These are phyloP conservation scores for Tetragnatha montana DNA, from an alignment of 2,888 invertebrate genomes.

Conservation along the genomic window DNA sequence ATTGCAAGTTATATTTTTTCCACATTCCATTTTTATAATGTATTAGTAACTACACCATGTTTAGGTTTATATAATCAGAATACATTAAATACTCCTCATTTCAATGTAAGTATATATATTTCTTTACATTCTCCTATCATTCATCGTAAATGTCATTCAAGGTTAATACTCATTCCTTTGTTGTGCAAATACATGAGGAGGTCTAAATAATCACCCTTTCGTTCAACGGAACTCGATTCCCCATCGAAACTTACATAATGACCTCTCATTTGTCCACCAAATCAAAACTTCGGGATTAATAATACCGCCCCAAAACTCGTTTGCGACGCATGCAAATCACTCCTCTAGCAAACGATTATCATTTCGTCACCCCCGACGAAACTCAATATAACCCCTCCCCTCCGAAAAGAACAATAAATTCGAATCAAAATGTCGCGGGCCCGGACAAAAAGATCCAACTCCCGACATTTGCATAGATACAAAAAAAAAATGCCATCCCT, in stretches of 20 bases:
- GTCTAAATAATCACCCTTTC: not conserved
- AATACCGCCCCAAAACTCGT: not conserved
- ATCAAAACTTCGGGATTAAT: not conserved
- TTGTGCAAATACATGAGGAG: no score
- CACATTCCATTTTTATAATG: no score
- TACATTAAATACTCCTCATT: no score
- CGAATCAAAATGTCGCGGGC: slow-evolving; percentile 47
- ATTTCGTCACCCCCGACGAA: not conserved
- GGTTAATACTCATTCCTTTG: no score
- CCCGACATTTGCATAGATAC: not conserved
- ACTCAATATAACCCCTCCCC: slow-evolving; percentile 18
- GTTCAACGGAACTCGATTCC: not conserved
- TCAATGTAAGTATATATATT: no score
- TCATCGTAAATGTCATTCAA: no score
- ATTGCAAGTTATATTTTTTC: no score
- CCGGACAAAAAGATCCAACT: not conserved
- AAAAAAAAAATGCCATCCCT: slow-evolving; percentile 18
- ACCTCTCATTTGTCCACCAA: not conserved
- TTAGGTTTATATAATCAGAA: no score
- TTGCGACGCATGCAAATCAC: not conserved
- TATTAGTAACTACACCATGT: no score
- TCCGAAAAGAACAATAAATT: slow-evolving; percentile 53
- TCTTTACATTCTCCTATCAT: no score
- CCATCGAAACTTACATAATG: not conserved
- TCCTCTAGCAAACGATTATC: not conserved